phyloP scores from a whole-genome alignment of 2,888 invertebrate genomes.

The Drosophila longiperda region DNA sequence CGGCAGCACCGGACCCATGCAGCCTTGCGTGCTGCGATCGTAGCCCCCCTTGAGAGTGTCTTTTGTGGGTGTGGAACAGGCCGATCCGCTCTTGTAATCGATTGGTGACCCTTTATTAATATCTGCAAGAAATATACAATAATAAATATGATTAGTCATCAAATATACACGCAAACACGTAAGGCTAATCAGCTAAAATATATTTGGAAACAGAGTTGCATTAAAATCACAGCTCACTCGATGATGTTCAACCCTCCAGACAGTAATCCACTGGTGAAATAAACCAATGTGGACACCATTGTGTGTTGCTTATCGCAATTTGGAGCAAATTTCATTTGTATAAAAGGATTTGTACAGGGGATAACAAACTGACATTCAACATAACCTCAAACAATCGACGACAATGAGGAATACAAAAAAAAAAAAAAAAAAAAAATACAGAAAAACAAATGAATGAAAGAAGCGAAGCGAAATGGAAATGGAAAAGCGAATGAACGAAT shows the following conservation, averaged over 20 bases:
- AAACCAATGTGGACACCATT: slow-evolving; percentile 48
- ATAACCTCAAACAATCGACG: slow-evolving; percentile 80
- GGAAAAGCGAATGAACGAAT: slow-evolving; percentile 34
- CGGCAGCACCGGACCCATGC: slow-evolving; percentile 90
- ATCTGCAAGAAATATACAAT: slow-evolving; percentile 87
- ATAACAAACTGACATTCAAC: slow-evolving; percentile 82
- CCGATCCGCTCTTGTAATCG: slow-evolving; percentile 94
- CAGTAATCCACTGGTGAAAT: slow-evolving; percentile 8
- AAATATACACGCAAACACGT: not conserved
- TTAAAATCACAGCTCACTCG: slow-evolving; percentile 65
- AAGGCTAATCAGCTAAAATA: slow-evolving; percentile 48
- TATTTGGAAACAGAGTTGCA: slow-evolving; percentile 20
- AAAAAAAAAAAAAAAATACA: slow-evolving; percentile 27
- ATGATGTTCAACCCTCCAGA: slow-evolving; percentile 10
- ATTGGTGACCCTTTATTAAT: slow-evolving; percentile 94
- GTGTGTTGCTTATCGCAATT: slow-evolving; percentile 78
- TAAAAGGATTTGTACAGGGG: slow-evolving; percentile 83
- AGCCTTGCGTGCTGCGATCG: slow-evolving; percentile 87
- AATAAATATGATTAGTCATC: slow-evolving; percentile 27
- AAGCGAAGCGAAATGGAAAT: slow-evolving; percentile 14
- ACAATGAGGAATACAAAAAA: slow-evolving; percentile 44
- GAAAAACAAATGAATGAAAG: slow-evolving; percentile 30
- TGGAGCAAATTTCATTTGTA: slow-evolving; percentile 81
- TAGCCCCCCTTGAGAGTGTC: slow-evolving; percentile 87
- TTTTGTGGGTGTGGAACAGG: slow-evolving; percentile 94